Evolutionary conservation across 2,113 vertebrate species (phyloP).

Genomic region (Spizaetus ornatus): DNA sequence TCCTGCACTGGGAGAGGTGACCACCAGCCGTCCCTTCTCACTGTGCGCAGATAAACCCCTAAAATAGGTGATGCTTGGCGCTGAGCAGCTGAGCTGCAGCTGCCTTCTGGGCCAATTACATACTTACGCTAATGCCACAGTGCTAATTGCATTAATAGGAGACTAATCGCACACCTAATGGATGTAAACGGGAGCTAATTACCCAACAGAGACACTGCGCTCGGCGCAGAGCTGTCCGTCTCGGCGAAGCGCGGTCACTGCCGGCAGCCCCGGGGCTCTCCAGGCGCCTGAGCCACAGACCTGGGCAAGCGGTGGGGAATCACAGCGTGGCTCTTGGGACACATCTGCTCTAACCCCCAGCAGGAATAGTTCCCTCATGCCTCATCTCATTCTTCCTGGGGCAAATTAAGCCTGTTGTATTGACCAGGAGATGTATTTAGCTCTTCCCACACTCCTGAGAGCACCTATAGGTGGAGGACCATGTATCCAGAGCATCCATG

Average conservation of each 20-base stretch:
- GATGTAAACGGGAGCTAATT: background rate
- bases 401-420: background rate
- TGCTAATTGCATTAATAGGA: conserved; percentile 28
- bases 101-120: background rate
- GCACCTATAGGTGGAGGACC: too few species aligned
- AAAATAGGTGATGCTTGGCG: accelerated
- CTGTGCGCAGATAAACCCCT: background rate
- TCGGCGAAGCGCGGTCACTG: accelerated
- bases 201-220: background rate
- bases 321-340: background rate
- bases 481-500: background rate
- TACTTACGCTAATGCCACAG: background rate
- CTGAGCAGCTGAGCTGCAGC: background rate
- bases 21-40: background rate
- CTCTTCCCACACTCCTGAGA: background rate
- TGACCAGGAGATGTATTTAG: background rate
- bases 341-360: background rate
- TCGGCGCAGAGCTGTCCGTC: accelerated
- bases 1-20: background rate
- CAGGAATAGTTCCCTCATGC: background rate
- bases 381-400: background rate
- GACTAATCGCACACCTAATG: background rate
- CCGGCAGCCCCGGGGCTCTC: background rate
- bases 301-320: accelerated
- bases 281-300: accelerated